A percentile compares a stretch with the other conserved stretches of the same genome.
Evolutionary conservation across 2,113 vertebrate genomes (phyloP).

Genomic region (Numenius arquata): DNA sequence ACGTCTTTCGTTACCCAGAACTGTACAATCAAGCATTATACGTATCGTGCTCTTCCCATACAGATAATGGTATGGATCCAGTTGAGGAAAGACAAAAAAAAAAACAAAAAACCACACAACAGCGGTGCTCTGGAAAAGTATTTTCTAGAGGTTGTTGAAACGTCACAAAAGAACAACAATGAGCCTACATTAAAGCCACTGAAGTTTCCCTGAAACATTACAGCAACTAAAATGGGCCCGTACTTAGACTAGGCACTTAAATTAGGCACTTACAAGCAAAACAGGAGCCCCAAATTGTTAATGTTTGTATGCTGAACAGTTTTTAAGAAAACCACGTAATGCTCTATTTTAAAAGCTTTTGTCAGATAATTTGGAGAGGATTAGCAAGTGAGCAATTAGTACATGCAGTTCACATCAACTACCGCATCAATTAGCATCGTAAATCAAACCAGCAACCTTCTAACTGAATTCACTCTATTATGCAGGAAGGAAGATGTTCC

Average conservation of each 20-base stretch:
- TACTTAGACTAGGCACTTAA: neutral
- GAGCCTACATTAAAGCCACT: neutral
- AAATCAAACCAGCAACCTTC: conserved; percentile 14
- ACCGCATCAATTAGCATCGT: neutral
- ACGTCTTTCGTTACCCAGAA: neutral
- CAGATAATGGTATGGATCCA: neutral
- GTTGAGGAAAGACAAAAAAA: neutral
- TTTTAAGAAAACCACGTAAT: neutral
- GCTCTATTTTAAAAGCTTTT: neutral
- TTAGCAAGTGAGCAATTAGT: conserved; percentile 18
- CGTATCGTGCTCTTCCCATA: neutral
- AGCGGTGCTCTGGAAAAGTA: neutral
- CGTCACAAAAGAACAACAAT: neutral
- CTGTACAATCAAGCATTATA: neutral
- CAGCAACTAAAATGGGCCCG: neutral
- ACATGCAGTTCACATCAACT: neutral
- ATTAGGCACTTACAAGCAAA: neutral
- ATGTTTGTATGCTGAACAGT: neutral
- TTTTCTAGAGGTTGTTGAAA: neutral
- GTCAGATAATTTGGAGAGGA: neutral
- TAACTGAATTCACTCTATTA: neutral
- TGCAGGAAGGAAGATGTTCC: neutral
- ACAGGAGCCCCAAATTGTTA: neutral
- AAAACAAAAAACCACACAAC: too few relatives aligned
- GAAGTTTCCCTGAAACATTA: neutral